Evolutionary conservation across 2,797 vertebrate species (phyloP).

Genomic region (Coracias cyanogaster): DNA sequence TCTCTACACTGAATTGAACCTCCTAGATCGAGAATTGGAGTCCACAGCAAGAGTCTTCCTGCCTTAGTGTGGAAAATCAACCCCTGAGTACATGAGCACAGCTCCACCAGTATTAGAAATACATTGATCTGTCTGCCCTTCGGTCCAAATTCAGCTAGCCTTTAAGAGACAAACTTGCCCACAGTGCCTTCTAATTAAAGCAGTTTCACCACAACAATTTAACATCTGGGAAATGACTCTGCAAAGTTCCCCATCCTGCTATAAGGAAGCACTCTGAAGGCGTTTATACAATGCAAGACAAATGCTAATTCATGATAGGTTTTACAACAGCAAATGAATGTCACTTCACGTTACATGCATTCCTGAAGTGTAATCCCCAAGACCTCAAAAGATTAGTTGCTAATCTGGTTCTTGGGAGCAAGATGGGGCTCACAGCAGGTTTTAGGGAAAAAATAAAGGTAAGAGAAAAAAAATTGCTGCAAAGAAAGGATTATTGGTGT

Average conservation of each 20-base stretch:
- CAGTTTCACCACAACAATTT: background rate
- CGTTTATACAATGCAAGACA: background rate
- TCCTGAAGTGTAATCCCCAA: background rate
- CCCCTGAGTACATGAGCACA: background rate
- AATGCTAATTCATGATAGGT: background rate
- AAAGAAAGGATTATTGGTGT: background rate
- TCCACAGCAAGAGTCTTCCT: background rate
- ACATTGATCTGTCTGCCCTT: background rate
- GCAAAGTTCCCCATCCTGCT: background rate
- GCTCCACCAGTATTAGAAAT: background rate
- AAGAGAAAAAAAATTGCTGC: background rate
- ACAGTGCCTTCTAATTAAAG: background rate
- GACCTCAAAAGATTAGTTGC: background rate
- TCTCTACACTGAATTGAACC: background rate
- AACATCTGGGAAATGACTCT: conserved; percentile 42
- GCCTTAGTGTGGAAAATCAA: background rate
- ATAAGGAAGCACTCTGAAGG: conserved; percentile 1
- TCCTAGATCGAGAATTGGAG: background rate
- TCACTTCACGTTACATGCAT: background rate
- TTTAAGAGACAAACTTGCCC: background rate
- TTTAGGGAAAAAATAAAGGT: background rate
- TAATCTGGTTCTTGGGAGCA: background rate
- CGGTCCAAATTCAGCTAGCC: background rate
- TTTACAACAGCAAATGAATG: background rate
- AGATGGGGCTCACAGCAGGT: background rate